Conservation (phyloP, 1,140 invertebrate species). For the Temnothorax longispinosus region DNA sequence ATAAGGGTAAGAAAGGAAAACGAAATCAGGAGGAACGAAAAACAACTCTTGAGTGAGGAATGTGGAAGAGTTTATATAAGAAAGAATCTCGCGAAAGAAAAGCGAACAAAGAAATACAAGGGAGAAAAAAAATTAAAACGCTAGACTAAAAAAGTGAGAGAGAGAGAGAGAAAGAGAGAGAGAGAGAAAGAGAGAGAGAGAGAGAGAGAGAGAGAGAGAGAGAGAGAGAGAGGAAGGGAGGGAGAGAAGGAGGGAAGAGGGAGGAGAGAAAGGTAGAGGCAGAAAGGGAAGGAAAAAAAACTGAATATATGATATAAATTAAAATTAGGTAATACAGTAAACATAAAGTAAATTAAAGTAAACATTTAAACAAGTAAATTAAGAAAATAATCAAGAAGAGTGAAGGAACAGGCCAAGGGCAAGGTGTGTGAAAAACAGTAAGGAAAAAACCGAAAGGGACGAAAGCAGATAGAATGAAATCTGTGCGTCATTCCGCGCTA, state of each 20-base stretch:
- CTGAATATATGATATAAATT: not conserved
- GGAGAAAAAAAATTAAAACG: not conserved
- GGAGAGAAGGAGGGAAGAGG: not conserved
- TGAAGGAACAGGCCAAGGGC: not conserved
- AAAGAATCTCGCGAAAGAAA: slow-evolving; percentile 3
- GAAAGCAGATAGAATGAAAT: slow-evolving; percentile 60
- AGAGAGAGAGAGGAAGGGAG: slow-evolving; percentile 14
- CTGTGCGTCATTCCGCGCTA: slow-evolving; percentile 30
- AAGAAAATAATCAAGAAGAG: slow-evolving; percentile 13
- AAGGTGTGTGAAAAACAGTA: not conserved
- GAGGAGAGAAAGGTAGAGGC: not conserved
- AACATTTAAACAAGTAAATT: slow-evolving; percentile 19
- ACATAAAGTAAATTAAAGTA: too few relatives aligned
- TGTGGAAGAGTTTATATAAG: slow-evolving; percentile 18
- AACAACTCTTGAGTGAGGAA: not conserved
- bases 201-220: not conserved
- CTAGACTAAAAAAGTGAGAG: slow-evolving; percentile 8
- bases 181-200: slow-evolving; percentile 1
- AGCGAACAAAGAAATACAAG: slow-evolving; percentile 7
- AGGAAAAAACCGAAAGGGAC: not conserved
- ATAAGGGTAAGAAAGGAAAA: not conserved
- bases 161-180: slow-evolving; percentile 14
- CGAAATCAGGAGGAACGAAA: not conserved
- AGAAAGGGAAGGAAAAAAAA: not conserved
- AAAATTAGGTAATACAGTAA: not conserved